These are phyloP conservation scores for Shargacucullia verbasci DNA, from an alignment of 2,888 invertebrate species.

Conservation along the genomic window DNA sequence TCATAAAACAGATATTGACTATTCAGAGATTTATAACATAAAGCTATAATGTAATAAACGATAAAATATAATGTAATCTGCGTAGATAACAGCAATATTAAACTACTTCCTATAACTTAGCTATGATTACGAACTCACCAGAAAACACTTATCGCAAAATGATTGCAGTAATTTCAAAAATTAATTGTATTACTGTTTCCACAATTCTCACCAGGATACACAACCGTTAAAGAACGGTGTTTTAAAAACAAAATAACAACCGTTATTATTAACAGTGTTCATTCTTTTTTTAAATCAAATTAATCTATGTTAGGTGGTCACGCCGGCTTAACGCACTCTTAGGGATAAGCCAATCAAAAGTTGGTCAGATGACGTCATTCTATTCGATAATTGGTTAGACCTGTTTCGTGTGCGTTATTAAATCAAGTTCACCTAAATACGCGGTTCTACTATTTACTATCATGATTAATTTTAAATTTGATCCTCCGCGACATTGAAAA, in stretches of 20 bases:
- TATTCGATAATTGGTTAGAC: constrained; percentile 30
- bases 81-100: constrained; percentile 34
- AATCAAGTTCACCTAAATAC: constrained; percentile 2
- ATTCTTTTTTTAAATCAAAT: constrained; percentile 22
- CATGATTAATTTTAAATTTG: constrained; percentile 19
- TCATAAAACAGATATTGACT: constrained; percentile 1
- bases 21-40: constrained; percentile 1
- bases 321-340: constrained; percentile 17
- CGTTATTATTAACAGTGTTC: constrained; percentile 19
- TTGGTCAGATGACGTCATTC: constrained; percentile 10
- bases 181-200: constrained; percentile 18
- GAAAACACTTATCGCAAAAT: constrained; percentile 8
- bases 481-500: constrained; percentile 15
- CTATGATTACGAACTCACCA: not conserved
- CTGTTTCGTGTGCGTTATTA: constrained; percentile 1
- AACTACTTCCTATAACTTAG: constrained; percentile 18
- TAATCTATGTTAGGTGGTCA: constrained; percentile 37
- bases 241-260: constrained; percentile 11
- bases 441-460: too few relatives aligned
- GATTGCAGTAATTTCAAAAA: constrained; percentile 10
- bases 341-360: constrained; percentile 37
- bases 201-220: constrained; percentile 17
- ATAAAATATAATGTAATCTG: constrained; percentile 34
- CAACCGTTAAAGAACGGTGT: constrained; percentile 28
- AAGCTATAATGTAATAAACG: constrained; percentile 18